Evolutionary conservation across 2,888 invertebrate species (phyloP).

Genomic region (Hylaea fasciaria): DNA sequence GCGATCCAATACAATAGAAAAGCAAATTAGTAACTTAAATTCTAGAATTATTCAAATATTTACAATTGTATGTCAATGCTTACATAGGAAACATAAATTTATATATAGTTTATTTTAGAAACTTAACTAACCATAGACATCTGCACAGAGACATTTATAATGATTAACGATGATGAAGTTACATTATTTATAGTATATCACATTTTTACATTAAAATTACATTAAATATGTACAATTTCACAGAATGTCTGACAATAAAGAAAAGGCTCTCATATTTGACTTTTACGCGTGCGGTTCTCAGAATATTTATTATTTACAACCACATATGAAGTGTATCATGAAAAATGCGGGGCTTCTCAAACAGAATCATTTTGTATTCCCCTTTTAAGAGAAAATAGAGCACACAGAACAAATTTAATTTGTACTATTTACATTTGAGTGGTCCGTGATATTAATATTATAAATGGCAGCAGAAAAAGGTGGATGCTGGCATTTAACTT

Average conservation of each 20-base stretch:
- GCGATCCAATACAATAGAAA: too few relatives aligned
- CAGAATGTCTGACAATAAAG: conserved; percentile 23
- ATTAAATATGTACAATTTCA: conserved; percentile 42
- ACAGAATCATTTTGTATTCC: conserved; percentile 46
- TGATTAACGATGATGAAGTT: conserved; percentile 40
- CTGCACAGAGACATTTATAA: conserved; percentile 41
- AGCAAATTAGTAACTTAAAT: not conserved
- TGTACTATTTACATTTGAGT: conserved; percentile 48
- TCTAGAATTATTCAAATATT: conserved; percentile 14
- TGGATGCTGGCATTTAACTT: conserved; percentile 45
- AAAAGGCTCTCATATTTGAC: conserved; percentile 30
- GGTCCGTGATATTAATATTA: conserved; percentile 55
- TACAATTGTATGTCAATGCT: conserved; percentile 6
- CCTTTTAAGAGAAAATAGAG: conserved; percentile 31
- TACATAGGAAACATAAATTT: conserved; percentile 11
- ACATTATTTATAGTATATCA: conserved; percentile 51
- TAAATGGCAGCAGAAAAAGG: conserved; percentile 50
- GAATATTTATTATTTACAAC: conserved; percentile 45
- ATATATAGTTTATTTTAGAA: conserved; percentile 50
- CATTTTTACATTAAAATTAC: conserved; percentile 53
- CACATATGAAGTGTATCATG: conserved; percentile 28
- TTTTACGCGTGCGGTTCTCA: conserved; percentile 22
- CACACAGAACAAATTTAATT: conserved; percentile 43
- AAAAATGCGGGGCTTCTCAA: conserved; percentile 42
- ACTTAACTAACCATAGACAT: conserved; percentile 49